These are phyloP conservation scores for Troides helena DNA, from an alignment of 2,888 invertebrate genomes.

Conservation along the genomic window DNA sequence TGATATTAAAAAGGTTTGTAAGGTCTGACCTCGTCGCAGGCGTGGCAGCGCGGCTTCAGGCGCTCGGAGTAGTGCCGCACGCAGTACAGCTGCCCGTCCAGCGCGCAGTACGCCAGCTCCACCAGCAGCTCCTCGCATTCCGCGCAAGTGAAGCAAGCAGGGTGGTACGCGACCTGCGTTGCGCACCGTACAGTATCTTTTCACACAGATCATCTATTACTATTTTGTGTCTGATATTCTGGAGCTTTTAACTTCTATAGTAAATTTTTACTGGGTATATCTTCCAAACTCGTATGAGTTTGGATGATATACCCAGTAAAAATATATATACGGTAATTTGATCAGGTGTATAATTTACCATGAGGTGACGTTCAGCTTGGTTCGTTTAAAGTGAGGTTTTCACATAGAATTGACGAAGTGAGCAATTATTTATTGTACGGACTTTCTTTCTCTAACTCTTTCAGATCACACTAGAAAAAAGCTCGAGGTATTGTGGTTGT, in stretches of 20 bases:
- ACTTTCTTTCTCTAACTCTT: too few species aligned
- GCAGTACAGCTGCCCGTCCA: constrained; percentile 93
- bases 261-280: too few species aligned
- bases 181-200: too few species aligned
- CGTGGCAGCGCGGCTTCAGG: constrained; percentile 96
- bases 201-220: not conserved
- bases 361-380: too few species aligned
- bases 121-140: constrained; percentile 95
- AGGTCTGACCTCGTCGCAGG: constrained; percentile 97
- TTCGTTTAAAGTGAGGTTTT: too few species aligned
- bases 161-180: constrained; percentile 88
- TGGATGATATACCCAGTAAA: too few species aligned
- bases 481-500: not conserved
- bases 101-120: constrained; percentile 96
- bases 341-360: too few species aligned
- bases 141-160: constrained; percentile 94
- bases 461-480: not conserved
- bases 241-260: too few species aligned
- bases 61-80: constrained; percentile 98
- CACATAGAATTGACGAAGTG: too few species aligned
- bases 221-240: not conserved
- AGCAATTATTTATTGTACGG: too few species aligned
- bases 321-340: too few species aligned
- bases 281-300: too few species aligned
- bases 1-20: not conserved